These are phyloP conservation scores for Rapana venosa DNA, from an alignment of 2,888 invertebrate genomes.

Conservation along the genomic window DNA sequence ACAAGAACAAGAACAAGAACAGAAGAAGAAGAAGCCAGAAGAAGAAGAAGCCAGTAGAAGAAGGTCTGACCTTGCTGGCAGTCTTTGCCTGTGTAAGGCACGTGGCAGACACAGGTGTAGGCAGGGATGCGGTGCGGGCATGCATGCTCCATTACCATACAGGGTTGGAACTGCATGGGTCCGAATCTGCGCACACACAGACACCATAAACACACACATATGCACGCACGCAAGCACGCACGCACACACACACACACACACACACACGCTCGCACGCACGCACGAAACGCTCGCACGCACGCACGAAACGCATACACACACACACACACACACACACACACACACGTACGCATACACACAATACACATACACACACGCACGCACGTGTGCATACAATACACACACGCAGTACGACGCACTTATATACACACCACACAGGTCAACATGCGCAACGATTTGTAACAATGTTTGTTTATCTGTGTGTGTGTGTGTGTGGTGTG, in stretches of 20 bases:
- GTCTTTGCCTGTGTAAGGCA: not conserved
- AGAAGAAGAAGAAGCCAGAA: no score
- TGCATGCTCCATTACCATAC: not conserved
- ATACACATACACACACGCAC: no score
- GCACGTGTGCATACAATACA: no score
- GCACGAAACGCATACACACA: not conserved
- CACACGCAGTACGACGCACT: no score
- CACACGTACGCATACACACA: no score
- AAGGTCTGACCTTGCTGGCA: not conserved
- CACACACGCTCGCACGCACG: not conserved
- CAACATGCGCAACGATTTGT: no score
- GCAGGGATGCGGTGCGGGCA: not conserved
- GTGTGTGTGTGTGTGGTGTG: not conserved
- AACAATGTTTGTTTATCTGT: not conserved
- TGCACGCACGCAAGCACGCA: no score
- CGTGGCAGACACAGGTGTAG: not conserved
- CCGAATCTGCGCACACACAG: not conserved
- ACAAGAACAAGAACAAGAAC: no score
- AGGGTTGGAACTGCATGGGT: not conserved
- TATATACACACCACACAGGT: not conserved
- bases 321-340: constrained; percentile 1
- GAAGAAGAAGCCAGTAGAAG: no score
- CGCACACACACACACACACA: not conserved
- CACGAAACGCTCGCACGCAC: not conserved
- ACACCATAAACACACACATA: not conserved